phyloP scores from a whole-genome alignment of 2,113 vertebrate species.

The Austrofundulus limnaeus region DNA sequence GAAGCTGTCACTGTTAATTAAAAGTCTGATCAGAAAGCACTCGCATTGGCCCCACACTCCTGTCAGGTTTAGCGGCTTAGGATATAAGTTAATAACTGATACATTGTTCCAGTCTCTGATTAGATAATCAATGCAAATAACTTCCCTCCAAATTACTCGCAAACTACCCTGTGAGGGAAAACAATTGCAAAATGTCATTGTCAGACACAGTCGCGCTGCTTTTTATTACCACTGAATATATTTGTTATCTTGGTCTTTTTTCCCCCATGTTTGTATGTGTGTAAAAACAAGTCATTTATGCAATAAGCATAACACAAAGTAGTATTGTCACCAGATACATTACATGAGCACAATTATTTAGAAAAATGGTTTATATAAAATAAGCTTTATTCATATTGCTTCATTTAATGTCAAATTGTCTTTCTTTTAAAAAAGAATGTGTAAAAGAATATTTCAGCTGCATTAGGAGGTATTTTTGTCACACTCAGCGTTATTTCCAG shows the following conservation, averaged over 20 bases:
- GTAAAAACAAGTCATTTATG: neutral
- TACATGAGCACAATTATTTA: no score
- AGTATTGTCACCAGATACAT: no score
- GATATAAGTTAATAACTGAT: constrained; percentile 14
- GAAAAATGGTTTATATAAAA: no score
- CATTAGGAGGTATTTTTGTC: no score
- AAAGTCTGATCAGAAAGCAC: constrained; percentile 46
- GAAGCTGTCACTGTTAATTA: constrained; percentile 73
- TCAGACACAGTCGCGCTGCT: neutral
- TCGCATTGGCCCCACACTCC: constrained; percentile 34
- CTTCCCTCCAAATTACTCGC: neutral
- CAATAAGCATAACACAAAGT: no score
- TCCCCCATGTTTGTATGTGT: neutral
- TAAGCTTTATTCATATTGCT: no score
- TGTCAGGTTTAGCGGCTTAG: constrained; percentile 40
- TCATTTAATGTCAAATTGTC: no score
- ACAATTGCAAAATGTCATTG: neutral
- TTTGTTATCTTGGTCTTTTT: neutral
- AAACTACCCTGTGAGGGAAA: neutral
- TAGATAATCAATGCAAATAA: neutral
- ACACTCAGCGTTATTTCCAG: no score
- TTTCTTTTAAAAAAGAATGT: no score
- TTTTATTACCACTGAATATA: neutral
- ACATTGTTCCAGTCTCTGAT: constrained; percentile 4
- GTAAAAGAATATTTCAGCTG: no score